Percentiles rank a stretch among this genome's conserved stretches.
phyloP scores from a whole-genome alignment of 1,140 invertebrate species.

The Drosophila pseudoananassae region DNA sequence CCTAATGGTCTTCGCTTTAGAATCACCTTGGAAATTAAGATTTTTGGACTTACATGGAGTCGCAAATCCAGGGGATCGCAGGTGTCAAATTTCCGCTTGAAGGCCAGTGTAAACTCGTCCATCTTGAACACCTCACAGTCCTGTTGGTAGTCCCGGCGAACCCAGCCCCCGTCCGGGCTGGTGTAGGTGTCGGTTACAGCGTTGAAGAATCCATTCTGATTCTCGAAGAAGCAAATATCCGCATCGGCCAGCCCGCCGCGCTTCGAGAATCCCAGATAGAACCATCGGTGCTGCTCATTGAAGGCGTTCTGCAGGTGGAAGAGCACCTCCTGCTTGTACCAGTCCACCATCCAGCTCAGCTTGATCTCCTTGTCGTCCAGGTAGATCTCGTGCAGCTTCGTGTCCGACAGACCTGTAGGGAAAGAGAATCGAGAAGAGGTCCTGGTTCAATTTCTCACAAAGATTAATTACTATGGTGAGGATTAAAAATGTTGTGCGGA shows the following conservation, averaged over 20 bases:
- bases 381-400: conserved; percentile 79
- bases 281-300: conserved; percentile 87
- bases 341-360: conserved; percentile 83
- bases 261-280: conserved; percentile 96
- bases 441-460: not conserved
- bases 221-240: conserved; percentile 93
- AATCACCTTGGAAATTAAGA: not conserved
- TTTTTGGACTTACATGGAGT: conserved; percentile 88
- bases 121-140: conserved; percentile 91
- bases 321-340: conserved; percentile 83
- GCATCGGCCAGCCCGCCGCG: conserved; percentile 91
- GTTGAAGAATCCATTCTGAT: conserved; percentile 82
- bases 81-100: conserved; percentile 94
- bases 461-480: conserved; percentile 3
- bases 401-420: conserved; percentile 73
- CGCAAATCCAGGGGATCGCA: conserved; percentile 95
- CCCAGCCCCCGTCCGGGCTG: conserved; percentile 87
- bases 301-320: conserved; percentile 83
- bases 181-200: conserved; percentile 88
- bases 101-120: conserved; percentile 88
- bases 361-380: conserved; percentile 83
- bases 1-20: conserved; percentile 81
- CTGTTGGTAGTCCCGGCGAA: conserved; percentile 90
- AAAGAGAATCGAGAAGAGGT: not conserved
- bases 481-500: not conserved